phyloP scores from a whole-genome alignment of 2,113 vertebrate species.

The Cavia porcellus region DNA sequence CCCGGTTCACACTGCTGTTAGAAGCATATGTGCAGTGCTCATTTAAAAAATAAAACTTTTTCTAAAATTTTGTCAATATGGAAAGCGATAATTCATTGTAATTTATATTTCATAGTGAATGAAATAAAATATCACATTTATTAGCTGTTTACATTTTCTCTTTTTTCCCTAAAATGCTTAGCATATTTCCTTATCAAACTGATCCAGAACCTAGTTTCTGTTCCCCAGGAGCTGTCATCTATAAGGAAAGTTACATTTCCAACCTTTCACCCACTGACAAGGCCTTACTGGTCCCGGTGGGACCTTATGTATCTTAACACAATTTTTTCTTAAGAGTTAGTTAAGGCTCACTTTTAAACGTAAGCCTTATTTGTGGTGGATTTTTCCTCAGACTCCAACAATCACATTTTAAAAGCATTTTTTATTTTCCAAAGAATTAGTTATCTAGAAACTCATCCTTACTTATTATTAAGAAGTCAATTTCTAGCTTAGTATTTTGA shows the following conservation, averaged over 20 bases:
- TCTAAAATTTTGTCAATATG: slow-evolving; percentile 5
- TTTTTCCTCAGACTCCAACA: background rate
- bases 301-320: background rate
- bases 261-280: background rate
- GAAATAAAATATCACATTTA: background rate
- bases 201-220: background rate
- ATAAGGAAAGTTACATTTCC: background rate
- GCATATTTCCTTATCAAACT: background rate
- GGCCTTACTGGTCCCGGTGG: background rate
- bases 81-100: slow-evolving; percentile 45
- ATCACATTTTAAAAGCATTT: background rate
- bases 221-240: background rate
- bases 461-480: slow-evolving; percentile 45
- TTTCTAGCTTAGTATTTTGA: slow-evolving; percentile 7
- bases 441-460: background rate
- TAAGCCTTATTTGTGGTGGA: background rate
- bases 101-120: background rate
- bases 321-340: background rate
- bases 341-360: background rate
- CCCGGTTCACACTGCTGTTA: background rate
- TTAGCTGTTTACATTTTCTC: slow-evolving; percentile 19
- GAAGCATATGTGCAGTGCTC: background rate
- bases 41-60: background rate
- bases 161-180: background rate
- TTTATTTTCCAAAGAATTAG: slow-evolving; percentile 30